Base-by-base conservation (phyloP, 2,113 vertebrate species). In the Leucopternis melanops region DNA sequence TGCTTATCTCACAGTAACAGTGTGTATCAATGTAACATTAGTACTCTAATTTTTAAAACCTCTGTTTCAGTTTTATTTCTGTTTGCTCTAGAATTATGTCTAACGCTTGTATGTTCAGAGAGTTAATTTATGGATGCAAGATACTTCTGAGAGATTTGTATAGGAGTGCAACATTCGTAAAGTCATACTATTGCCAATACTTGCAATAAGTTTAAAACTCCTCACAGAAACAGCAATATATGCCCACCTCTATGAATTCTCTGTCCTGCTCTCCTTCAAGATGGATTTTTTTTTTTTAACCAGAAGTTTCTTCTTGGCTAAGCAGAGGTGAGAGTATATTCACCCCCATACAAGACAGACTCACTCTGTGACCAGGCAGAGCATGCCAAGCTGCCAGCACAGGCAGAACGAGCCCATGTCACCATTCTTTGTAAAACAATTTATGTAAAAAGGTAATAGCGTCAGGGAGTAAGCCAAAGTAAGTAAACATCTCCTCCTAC, bases 81-180 rank as follows among this genome's bases (percentile, higher is more conserved):
- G 3, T 29, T 65, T 61, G 2, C 22, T 69, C 14, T 74, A 61
- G 26, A 20, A 44, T 59, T 12, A 16, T 32, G 23, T 18, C 17
- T 27, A 72, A 15, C 4, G 10, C 22, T 69, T 44, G 2, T 6
- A 13, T 6, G 14, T 66, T 81, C 20, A 63, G 47, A 85, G 32
- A 67, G 18, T 38, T 91, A 75, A 22, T 27, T 54, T 19, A 77
- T 17, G 11, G 36, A 22, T n/a, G 5, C 9, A 54, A 49, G 13
- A 61, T 38, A 49, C 16, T 40, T 3, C n/a, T n/a, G 11, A 65
- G 16, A 23, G 42, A 73, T 27, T 70, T 52, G 16, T 65, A n/a
- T 3, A 25, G 4, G 26, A 70, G 4, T 13, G 4, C 13, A 81
- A n/a, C 8, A 12, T 15, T 44, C 0, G 1, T 16, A 38, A 85